These are phyloP conservation scores for Rutilus rutilus DNA, from an alignment of 2,113 vertebrate species.

Conservation along the genomic window DNA sequence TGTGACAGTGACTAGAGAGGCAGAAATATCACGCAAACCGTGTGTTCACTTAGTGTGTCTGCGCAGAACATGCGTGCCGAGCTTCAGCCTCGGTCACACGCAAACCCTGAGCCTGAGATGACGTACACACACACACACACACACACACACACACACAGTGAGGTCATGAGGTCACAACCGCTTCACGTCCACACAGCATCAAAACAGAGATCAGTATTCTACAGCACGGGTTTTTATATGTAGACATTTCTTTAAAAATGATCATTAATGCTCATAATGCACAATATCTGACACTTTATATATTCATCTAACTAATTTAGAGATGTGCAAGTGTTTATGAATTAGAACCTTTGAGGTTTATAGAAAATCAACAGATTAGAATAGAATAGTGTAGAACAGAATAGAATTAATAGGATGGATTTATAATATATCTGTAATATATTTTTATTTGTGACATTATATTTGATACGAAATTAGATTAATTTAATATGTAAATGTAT, in stretches of 20 bases:
- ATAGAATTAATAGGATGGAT: background rate
- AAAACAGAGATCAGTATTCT: background rate
- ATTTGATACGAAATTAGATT: background rate
- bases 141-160: too few relatives aligned
- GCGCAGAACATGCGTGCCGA: constrained; percentile 21
- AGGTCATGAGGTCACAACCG: background rate
- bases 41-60: constrained; percentile 43
- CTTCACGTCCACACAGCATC: background rate
- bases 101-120: constrained; percentile 11
- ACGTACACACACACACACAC: too few relatives aligned
- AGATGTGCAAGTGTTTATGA: background rate
- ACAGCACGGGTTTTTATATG: background rate
- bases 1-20: constrained; percentile 37
- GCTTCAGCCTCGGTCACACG: background rate
- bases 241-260: background rate
- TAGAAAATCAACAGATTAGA: background rate
- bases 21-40: constrained; percentile 26
- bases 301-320: background rate
- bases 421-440: background rate
- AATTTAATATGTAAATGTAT: background rate
- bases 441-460: background rate
- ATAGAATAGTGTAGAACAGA: background rate
- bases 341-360: background rate
- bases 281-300: background rate
- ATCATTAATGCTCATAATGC: background rate